Evolutionary conservation across 2,113 vertebrate genomes (phyloP).

Genomic region (Platysteira castanea): DNA sequence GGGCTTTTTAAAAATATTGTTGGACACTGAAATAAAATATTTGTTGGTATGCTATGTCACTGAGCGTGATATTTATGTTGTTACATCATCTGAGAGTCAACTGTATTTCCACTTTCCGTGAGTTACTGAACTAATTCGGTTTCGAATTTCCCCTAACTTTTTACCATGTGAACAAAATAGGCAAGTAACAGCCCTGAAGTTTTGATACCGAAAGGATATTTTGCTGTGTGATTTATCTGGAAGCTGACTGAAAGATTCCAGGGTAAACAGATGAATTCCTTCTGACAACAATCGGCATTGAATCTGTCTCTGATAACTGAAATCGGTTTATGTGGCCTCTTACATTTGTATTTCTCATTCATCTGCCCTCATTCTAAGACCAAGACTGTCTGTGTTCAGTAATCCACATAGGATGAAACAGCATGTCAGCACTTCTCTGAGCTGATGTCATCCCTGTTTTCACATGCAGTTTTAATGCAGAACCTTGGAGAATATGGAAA

Average conservation of each 20-base stretch:
- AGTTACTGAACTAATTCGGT: conserved; percentile 11
- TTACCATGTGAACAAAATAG: neutral
- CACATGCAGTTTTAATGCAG: neutral
- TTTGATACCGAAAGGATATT: neutral
- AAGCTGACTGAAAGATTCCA: neutral
- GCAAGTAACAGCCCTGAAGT: neutral
- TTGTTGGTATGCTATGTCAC: conserved; percentile 7
- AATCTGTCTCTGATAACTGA: neutral
- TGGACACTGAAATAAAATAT: conserved; percentile 13
- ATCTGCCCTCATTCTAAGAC: neutral
- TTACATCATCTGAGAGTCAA: conserved; percentile 55
- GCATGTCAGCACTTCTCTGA: neutral
- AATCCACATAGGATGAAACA: neutral
- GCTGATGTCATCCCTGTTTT: neutral
- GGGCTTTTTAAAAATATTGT: neutral
- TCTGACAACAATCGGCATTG: neutral
- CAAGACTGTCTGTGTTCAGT: neutral
- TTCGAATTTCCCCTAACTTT: conserved; percentile 19
- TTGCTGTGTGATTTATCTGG: neutral
- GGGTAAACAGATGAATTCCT: neutral
- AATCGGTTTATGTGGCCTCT: neutral
- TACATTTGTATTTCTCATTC: neutral
- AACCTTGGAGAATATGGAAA: neutral
- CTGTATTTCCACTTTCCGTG: conserved; percentile 17
- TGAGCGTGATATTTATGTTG: conserved; percentile 29